These are phyloP conservation scores for Lithobates sylvaticus DNA, from an alignment of 2,797 vertebrate genomes.

Conservation along the genomic window DNA sequence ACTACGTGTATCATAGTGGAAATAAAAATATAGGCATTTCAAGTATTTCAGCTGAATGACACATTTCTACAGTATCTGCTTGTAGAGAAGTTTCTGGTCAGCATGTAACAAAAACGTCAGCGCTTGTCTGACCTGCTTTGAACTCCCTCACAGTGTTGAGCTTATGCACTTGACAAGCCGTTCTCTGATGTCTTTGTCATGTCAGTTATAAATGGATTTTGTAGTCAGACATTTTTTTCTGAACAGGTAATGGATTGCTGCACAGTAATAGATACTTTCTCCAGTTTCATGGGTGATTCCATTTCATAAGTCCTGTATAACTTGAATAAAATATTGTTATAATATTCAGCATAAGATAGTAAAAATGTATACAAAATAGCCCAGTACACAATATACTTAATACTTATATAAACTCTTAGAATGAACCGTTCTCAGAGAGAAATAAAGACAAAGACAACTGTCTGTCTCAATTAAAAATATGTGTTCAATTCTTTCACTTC, in stretches of 20 bases:
- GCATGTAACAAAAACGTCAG: constrained; percentile 16
- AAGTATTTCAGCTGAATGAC: background rate
- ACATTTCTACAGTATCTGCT: constrained; percentile 1
- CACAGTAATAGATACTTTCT: constrained; percentile 15
- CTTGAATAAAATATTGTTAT: background rate
- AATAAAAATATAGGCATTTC: background rate
- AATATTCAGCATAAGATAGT: background rate
- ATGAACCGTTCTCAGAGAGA: too few relatives aligned
- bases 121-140: constrained; percentile 12
- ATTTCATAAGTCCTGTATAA: background rate
- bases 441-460: too few relatives aligned
- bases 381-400: background rate
- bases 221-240: constrained; percentile 23
- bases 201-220: constrained; percentile 40
- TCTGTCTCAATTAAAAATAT: too few relatives aligned
- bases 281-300: constrained; percentile 29
- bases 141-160: constrained; percentile 5
- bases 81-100: constrained; percentile 3
- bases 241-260: constrained; percentile 32
- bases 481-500: too few relatives aligned
- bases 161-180: constrained; percentile 12
- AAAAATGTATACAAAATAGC: background rate
- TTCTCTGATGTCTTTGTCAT: constrained; percentile 33
- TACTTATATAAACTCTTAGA: background rate
- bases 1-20: too few relatives aligned